phyloP scores from a whole-genome alignment of 2,113 vertebrate genomes.

The Hymenochirus boettgeri region DNA sequence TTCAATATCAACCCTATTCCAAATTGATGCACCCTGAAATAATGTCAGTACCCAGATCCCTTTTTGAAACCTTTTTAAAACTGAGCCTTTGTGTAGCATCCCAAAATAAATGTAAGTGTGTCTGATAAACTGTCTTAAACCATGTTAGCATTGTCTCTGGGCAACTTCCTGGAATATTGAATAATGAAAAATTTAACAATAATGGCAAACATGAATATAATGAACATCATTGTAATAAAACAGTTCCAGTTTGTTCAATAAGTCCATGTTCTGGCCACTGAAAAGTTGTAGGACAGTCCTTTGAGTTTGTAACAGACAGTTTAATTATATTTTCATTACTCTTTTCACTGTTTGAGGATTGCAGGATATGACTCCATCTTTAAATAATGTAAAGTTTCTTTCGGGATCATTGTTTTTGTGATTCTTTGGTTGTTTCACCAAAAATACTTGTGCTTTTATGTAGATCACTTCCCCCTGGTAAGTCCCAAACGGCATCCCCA shows the following conservation, averaged over 20 bases:
- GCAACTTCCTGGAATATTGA: no score
- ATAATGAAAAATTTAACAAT: no score
- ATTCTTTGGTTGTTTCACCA: neutral
- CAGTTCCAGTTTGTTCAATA: no score
- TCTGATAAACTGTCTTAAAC: neutral
- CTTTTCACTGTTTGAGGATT: neutral
- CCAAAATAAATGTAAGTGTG: neutral
- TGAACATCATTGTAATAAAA: no score
- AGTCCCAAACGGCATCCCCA: neutral
- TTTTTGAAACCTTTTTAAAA: neutral
- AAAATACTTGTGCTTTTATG: no score
- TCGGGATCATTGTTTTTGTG: neutral
- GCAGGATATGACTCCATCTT: neutral
- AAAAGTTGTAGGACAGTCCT: no score
- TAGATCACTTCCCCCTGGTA: neutral
- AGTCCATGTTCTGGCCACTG: no score
- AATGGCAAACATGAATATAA: no score
- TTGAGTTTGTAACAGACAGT: no score
- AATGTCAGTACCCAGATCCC: neutral
- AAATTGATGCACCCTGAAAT: conserved; percentile 1
- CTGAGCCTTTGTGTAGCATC: neutral
- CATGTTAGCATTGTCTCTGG: no score
- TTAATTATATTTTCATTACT: no score
- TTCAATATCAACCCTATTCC: neutral
- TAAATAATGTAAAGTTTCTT: neutral